phyloP scores from a whole-genome alignment of 2,888 invertebrate genomes.

The Eupithecia pulchellata region DNA sequence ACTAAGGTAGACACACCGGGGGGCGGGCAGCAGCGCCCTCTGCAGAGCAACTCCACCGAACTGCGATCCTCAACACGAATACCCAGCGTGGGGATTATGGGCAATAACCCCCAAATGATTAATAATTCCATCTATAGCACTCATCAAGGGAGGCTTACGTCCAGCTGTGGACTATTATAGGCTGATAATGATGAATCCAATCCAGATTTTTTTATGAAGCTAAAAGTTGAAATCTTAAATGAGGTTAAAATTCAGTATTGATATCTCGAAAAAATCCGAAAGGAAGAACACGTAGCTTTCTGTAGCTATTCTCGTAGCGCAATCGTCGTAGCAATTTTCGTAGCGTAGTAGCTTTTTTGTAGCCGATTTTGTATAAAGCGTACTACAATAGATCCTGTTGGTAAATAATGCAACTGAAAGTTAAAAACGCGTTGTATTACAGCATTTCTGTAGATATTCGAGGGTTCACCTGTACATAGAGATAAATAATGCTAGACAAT shows the following conservation, averaged over 20 bases:
- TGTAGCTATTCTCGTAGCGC: background rate
- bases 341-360: background rate
- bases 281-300: background rate
- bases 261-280: background rate
- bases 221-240: background rate
- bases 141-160: too few relatives aligned
- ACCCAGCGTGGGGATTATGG: too few relatives aligned
- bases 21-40: too few relatives aligned
- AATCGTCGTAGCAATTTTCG: background rate
- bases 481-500: too few relatives aligned
- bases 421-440: background rate
- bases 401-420: background rate
- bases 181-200: too few relatives aligned
- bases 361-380: background rate
- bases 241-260: background rate
- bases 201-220: background rate
- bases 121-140: too few relatives aligned
- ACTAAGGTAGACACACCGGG: too few relatives aligned
- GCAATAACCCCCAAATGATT: too few relatives aligned
- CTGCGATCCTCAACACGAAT: too few relatives aligned
- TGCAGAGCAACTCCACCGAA: too few relatives aligned
- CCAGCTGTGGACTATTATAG: too few relatives aligned
- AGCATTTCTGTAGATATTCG: background rate
- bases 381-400: background rate
- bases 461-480: background rate